Conservation (phyloP, 1,140 invertebrate genomes). For the Dufourea novaeangliae region DNA sequence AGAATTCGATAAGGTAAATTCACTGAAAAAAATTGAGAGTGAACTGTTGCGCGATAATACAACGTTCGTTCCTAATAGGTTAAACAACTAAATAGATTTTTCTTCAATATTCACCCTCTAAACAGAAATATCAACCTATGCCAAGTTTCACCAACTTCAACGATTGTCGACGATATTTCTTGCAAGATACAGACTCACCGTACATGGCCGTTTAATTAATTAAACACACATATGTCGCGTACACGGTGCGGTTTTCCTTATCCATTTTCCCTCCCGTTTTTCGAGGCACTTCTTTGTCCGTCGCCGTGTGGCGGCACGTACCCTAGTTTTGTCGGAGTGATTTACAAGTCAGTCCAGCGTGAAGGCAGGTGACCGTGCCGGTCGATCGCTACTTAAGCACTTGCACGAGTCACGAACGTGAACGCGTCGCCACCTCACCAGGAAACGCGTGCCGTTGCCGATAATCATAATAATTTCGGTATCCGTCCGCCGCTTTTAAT, state of each 20-base stretch:
- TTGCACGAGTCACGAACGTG: conserved; percentile 57
- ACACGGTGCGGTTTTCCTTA: background rate
- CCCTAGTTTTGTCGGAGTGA: conserved; percentile 80
- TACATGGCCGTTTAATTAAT: background rate
- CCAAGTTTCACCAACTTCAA: too few species aligned
- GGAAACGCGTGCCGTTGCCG: conserved; percentile 37
- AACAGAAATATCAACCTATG: too few species aligned
- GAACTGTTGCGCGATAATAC: too few species aligned
- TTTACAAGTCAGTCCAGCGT: conserved; percentile 80
- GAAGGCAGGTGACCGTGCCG: conserved; percentile 76
- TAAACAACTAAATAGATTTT: too few species aligned
- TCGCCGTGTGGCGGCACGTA: conserved; percentile 73
- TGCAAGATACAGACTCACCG: too few species aligned
- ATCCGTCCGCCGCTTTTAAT: conserved; percentile 17
- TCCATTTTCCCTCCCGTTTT: background rate
- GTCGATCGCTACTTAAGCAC: conserved; percentile 69
- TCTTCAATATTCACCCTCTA: too few species aligned
- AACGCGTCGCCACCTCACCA: conserved; percentile 21
- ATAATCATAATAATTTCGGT: conserved; percentile 52
- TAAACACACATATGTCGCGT: background rate
- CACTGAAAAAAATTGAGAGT: too few species aligned
- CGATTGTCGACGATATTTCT: too few species aligned
- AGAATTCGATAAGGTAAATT: too few species aligned
- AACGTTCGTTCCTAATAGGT: too few species aligned
- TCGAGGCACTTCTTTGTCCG: background rate